phyloP scores from a whole-genome alignment of 2,113 vertebrate genomes.

The Corapipo altera region DNA sequence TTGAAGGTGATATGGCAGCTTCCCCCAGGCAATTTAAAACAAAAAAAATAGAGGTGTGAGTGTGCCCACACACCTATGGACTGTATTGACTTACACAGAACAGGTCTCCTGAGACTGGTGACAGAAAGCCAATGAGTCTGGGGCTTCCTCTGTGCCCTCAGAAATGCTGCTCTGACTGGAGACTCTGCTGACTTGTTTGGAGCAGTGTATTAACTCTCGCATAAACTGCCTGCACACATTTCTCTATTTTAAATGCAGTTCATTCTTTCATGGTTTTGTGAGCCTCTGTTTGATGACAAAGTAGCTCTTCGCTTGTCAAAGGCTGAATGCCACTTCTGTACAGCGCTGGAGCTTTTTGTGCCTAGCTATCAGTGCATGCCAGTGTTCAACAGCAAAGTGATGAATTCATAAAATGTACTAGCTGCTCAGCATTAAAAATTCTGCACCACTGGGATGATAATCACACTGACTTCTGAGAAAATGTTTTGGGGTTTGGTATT shows the following conservation, averaged over 20 bases:
- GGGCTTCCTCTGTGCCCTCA: not conserved
- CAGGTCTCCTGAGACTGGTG: not conserved
- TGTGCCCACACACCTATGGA: slow-evolving; percentile 11
- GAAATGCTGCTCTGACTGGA: not conserved
- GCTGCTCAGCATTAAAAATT: slow-evolving; percentile 54
- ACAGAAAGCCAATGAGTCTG: slow-evolving; percentile 35
- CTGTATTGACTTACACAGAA: slow-evolving; percentile 1
- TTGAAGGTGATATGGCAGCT: slow-evolving; percentile 16
- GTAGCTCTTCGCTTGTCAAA: slow-evolving; percentile 62
- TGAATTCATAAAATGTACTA: slow-evolving; percentile 62
- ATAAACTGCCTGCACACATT: slow-evolving; percentile 24
- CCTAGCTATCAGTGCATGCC: slow-evolving; percentile 65
- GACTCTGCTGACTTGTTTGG: slow-evolving; percentile 32
- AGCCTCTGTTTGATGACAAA: slow-evolving; percentile 64
- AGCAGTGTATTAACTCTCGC: slow-evolving; percentile 42
- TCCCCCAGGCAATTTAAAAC: slow-evolving; percentile 17
- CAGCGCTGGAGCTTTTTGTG: slow-evolving; percentile 53
- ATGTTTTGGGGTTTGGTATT: slow-evolving; percentile 32
- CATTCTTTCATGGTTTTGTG: slow-evolving; percentile 63
- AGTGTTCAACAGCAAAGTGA: slow-evolving; percentile 64
- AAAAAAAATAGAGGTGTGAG: slow-evolving; percentile 30
- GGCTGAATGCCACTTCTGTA: slow-evolving; percentile 69
- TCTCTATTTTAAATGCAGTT: slow-evolving; percentile 47
- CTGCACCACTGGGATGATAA: slow-evolving; percentile 32
- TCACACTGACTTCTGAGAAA: not conserved